Conservation (phyloP, 1,140 invertebrate genomes). For the Condylostylus longicornis region DNA sequence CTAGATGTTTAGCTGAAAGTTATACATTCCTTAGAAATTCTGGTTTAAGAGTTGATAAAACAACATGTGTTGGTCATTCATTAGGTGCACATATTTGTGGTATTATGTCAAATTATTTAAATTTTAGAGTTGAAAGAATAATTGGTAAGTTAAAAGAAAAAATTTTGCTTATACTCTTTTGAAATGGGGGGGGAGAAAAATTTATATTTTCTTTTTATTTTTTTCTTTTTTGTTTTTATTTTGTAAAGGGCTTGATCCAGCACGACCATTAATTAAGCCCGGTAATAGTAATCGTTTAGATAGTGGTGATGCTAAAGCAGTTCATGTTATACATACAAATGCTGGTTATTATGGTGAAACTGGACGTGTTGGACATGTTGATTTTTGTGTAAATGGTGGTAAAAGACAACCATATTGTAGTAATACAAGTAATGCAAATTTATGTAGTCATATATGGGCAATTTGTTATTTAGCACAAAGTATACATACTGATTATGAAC, state of each 20-base stretch:
- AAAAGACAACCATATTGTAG: conserved; percentile 44
- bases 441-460: conserved; percentile 38
- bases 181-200: background rate
- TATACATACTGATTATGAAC: conserved; percentile 21
- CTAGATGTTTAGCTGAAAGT: conserved; percentile 42
- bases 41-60: conserved; percentile 39
- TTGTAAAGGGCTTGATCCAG: conserved; percentile 41
- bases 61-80: conserved; percentile 67
- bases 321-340: conserved; percentile 48
- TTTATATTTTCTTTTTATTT: background rate
- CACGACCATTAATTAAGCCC: conserved; percentile 36
- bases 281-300: conserved; percentile 37
- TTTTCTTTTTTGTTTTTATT: no score
- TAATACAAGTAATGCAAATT: conserved; percentile 35
- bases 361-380: conserved; percentile 37
- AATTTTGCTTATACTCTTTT: background rate
- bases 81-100: conserved; percentile 77
- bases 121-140: conserved; percentile 34
- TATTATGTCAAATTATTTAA: conserved; percentile 50
- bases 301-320: conserved; percentile 38
- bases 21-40: conserved; percentile 44
- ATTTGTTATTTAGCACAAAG: conserved; percentile 41
- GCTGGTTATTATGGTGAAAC: conserved; percentile 37
- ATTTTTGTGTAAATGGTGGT: conserved; percentile 50
- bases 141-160: conserved; percentile 31